Percentiles rank a stretch among this genome's conserved stretches.
Evolutionary conservation across 2,113 vertebrate genomes (phyloP).

Genomic region (rabbit (Oryctolagus cuniculus)): DNA sequence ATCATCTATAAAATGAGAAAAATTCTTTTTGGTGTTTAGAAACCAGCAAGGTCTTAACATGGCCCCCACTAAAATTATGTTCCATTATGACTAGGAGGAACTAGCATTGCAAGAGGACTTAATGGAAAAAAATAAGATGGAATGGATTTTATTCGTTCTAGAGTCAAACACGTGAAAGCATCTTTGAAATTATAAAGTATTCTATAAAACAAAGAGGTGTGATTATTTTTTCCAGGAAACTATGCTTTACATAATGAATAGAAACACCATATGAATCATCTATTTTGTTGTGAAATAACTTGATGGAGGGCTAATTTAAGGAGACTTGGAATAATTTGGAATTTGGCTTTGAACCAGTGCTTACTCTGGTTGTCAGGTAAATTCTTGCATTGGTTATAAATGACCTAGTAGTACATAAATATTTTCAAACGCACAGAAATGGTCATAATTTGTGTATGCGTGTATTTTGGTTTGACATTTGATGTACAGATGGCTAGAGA

Average conservation of each 20-base stretch:
- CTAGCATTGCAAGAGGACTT: background rate
- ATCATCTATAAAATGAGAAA: background rate
- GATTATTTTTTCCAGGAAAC: background rate
- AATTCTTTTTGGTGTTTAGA: background rate
- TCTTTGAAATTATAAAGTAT: constrained; percentile 10
- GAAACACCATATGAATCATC: background rate
- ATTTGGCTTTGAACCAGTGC: background rate
- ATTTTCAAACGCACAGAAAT: background rate
- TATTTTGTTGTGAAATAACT: background rate
- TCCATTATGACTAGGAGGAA: background rate
- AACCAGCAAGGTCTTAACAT: background rate
- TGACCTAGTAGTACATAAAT: background rate
- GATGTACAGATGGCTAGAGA: background rate
- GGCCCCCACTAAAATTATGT: background rate
- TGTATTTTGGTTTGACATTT: background rate
- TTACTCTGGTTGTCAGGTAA: background rate
- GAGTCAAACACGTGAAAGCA: background rate
- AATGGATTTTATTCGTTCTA: background rate
- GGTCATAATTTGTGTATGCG: background rate
- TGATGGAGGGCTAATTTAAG: background rate
- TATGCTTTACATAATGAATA: background rate
- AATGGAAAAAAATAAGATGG: background rate
- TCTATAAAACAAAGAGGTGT: background rate
- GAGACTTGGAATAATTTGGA: background rate
- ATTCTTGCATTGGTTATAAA: background rate